phyloP scores from a whole-genome alignment of 2,888 invertebrate species.

The Macrophya annulata region DNA sequence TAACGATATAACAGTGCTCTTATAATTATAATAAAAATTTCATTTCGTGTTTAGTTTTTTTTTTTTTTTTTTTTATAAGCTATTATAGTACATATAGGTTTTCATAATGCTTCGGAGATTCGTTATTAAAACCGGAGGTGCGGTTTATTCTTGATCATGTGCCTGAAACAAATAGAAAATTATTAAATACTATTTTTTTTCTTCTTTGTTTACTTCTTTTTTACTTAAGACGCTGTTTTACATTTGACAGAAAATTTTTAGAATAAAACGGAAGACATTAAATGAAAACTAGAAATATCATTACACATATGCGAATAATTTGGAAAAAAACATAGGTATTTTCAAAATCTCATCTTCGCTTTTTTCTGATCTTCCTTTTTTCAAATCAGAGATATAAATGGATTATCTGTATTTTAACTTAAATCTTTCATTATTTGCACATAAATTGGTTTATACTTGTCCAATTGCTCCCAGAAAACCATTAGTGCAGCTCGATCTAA shows the following conservation, averaged over 20 bases:
- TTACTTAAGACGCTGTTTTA: neutral
- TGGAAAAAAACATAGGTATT: neutral
- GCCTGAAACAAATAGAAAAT: slow-evolving; percentile 83
- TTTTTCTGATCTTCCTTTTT: neutral
- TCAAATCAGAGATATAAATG: neutral
- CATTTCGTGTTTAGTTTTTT: neutral
- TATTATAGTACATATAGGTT: slow-evolving; percentile 56
- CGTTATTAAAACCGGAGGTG: slow-evolving; percentile 88
- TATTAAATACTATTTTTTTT: neutral
- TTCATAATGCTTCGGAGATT: slow-evolving; percentile 52
- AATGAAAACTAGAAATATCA: neutral
- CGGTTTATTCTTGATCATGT: slow-evolving; percentile 94
- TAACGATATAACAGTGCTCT: slow-evolving; percentile 1
- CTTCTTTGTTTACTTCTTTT: neutral
- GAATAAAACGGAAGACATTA: neutral
- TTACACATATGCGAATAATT: neutral
- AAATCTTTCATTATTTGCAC: slow-evolving; percentile 46
- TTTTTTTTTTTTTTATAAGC: slow-evolving; percentile 30
- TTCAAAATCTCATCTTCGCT: neutral
- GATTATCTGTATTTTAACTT: neutral
- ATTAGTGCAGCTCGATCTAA: slow-evolving; percentile 97
- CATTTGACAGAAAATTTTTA: neutral
- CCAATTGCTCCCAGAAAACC: slow-evolving; percentile 98
- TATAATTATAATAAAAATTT: slow-evolving; percentile 17
- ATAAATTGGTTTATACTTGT: slow-evolving; percentile 85